Percentiles rank a stretch among this genome's conserved stretches.
These are phyloP conservation scores for Leucosticte australis DNA, from an alignment of 2,113 vertebrate genomes.

Conservation along the genomic window DNA sequence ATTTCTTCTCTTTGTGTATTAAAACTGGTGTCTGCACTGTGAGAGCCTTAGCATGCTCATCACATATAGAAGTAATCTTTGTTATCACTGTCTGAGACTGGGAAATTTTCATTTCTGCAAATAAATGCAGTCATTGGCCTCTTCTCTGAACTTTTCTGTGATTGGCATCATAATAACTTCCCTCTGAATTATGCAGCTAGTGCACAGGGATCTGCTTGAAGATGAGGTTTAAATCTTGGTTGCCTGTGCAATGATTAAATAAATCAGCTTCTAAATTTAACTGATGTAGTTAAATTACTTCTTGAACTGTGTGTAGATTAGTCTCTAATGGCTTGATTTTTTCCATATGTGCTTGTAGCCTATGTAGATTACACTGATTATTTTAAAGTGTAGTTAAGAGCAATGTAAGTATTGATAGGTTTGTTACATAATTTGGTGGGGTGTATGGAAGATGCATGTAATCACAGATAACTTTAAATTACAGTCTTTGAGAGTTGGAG, in stretches of 20 bases:
- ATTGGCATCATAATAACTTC: background rate
- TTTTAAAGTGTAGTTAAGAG: background rate
- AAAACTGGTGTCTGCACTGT: background rate
- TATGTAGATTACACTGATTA: background rate
- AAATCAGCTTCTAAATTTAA: constrained; percentile 54
- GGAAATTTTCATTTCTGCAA: background rate
- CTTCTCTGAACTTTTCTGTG: background rate
- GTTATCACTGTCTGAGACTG: background rate
- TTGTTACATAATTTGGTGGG: background rate
- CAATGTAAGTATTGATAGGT: background rate
- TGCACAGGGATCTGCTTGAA: background rate
- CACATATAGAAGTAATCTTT: background rate
- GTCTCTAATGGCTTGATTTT: background rate
- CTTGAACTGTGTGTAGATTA: constrained; percentile 10
- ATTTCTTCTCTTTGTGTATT: background rate
- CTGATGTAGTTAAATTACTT: constrained; percentile 12
- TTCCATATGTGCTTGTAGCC: background rate
- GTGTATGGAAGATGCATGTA: background rate
- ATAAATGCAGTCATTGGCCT: background rate
- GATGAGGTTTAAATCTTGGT: constrained; percentile 21
- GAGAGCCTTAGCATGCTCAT: background rate
- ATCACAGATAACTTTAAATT: background rate
- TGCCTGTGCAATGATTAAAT: constrained; percentile 9
- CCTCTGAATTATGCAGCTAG: background rate
- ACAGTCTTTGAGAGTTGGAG: background rate